These are phyloP conservation scores for Idaea dimidiata DNA, from an alignment of 2,888 invertebrate genomes.

Conservation along the genomic window DNA sequence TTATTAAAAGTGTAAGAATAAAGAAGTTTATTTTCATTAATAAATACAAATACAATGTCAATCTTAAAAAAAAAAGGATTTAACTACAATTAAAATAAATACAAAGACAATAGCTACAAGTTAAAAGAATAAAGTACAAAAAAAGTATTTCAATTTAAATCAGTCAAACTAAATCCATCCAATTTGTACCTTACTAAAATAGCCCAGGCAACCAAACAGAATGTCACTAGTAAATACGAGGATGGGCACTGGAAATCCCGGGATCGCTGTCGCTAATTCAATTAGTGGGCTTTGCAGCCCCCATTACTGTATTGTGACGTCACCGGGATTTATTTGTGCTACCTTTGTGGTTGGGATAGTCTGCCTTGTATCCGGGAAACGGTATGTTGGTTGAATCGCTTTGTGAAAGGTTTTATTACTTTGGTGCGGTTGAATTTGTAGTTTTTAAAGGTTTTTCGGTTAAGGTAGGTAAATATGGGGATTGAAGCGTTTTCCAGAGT, in stretches of 20 bases:
- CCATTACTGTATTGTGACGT: constrained; percentile 47
- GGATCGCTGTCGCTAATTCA: constrained; percentile 49
- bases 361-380: neutral
- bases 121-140: no score
- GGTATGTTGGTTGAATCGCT: neutral
- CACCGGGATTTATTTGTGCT: constrained; percentile 46
- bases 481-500: no score
- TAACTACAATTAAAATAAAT: no score
- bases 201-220: neutral
- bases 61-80: no score
- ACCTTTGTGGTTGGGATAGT: constrained; percentile 15
- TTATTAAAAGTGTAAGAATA: no score
- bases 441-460: neutral
- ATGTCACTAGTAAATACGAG: neutral
- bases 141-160: neutral
- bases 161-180: neutral
- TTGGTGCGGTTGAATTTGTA: neutral
- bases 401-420: neutral
- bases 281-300: constrained; percentile 43
- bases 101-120: no score
- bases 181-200: neutral
- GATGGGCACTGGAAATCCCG: constrained; percentile 15
- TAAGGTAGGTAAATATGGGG: no score
- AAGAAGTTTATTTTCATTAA: no score
- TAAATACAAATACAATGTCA: no score